These are phyloP conservation scores for Spodoptera littoralis DNA, from an alignment of 2,888 invertebrate species.

Conservation along the genomic window DNA sequence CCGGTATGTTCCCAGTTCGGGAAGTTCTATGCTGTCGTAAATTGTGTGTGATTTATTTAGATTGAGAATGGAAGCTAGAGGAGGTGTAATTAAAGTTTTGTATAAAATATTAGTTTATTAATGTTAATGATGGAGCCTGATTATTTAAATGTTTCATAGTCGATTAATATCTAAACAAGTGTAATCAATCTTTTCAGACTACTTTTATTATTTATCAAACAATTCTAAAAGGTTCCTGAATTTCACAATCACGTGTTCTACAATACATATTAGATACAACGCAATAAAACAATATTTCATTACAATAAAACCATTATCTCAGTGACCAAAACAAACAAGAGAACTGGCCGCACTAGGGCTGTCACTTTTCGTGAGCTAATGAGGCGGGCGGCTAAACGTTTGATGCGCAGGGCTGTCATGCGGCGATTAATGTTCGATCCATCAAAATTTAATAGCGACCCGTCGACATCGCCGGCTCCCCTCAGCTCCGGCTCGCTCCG, in stretches of 20 bases:
- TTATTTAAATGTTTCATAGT: no score
- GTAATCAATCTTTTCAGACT: no score
- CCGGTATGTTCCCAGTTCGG: constrained; percentile 51
- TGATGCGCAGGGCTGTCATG: constrained; percentile 73
- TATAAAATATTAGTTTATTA: neutral
- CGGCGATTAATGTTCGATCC: constrained; percentile 69
- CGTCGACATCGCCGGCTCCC: constrained; percentile 41
- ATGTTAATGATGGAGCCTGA: neutral
- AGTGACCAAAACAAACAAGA: constrained; percentile 28
- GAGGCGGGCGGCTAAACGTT: constrained; percentile 69
- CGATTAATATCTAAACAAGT: no score
- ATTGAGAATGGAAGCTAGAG: constrained; percentile 15
- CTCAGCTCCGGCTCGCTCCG: neutral
- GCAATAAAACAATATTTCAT: neutral
- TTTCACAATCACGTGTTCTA: neutral
- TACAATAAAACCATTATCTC: neutral
- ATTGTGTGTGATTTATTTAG: constrained; percentile 50
- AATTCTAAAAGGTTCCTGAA: no score
- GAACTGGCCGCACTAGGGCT: constrained; percentile 37
- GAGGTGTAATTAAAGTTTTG: constrained; percentile 17
- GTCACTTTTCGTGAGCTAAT: constrained; percentile 66
- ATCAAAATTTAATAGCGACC: constrained; percentile 72
- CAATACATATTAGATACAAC: constrained; percentile 6
- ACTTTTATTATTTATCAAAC: no score
- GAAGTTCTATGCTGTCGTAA: constrained; percentile 49